Evolutionary conservation across 2,797 vertebrate species (phyloP).

Genomic region (Capromys pilorides): DNA sequence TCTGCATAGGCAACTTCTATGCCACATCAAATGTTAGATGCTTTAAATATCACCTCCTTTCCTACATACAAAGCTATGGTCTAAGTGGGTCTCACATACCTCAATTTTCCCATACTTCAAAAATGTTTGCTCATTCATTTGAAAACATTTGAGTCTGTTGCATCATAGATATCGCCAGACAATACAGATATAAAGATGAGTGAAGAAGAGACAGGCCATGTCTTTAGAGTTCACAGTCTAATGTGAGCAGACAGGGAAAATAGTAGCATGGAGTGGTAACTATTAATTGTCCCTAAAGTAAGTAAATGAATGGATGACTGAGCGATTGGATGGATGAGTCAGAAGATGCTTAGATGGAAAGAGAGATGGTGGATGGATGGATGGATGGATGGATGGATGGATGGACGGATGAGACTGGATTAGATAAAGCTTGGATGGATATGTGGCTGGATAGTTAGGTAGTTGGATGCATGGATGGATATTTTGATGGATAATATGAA

Average conservation of each 20-base stretch:
- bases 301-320: background rate
- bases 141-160: conserved; percentile 52
- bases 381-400: background rate
- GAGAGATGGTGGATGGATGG: background rate
- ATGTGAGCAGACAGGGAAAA: background rate
- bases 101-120: conserved; percentile 5
- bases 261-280: background rate
- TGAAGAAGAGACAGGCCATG: background rate
- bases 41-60: background rate
- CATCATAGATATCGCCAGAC: background rate
- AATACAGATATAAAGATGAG: background rate
- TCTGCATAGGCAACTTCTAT: background rate
- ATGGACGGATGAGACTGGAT: background rate
- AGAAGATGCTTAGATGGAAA: background rate
- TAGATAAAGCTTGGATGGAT: background rate
- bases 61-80: background rate
- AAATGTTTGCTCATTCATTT: conserved; percentile 13
- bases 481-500: background rate
- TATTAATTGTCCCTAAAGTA: background rate
- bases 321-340: background rate
- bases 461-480: background rate
- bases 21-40: background rate
- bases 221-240: background rate
- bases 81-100: background rate
- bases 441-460: background rate